Conservation (phyloP, 2,113 vertebrate species). For the Pogonocichla stellata region DNA sequence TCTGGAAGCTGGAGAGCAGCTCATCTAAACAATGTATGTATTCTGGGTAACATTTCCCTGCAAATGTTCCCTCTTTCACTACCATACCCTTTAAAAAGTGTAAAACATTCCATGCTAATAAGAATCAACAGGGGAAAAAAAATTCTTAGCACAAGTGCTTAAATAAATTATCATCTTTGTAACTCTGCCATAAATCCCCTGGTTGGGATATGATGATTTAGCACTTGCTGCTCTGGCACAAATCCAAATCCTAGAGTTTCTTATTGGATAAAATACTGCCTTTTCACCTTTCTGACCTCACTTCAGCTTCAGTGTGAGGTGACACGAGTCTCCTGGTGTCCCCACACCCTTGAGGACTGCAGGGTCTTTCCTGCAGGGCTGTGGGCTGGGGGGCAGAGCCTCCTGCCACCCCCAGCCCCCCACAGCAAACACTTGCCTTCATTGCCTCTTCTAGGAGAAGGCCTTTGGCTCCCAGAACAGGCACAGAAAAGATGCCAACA, state of each 20-base stretch:
- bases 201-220: constrained; percentile 21
- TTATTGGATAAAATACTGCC: not conserved
- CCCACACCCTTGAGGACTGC: not conserved
- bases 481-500: not conserved
- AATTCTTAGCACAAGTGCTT: constrained; percentile 40
- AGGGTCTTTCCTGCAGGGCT: not conserved
- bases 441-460: not conserved
- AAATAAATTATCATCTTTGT: constrained; percentile 62
- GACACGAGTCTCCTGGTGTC: not conserved
- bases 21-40: constrained; percentile 23
- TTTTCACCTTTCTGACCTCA: constrained; percentile 4
- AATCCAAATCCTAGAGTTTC: constrained; percentile 15
- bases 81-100: constrained; percentile 43
- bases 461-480: not conserved
- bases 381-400: not conserved
- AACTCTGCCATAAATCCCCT: constrained; percentile 37
- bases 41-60: not conserved
- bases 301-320: not conserved
- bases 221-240: constrained; percentile 11
- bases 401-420: not conserved
- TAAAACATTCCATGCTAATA: constrained; percentile 65
- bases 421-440: not conserved
- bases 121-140: constrained; percentile 55
- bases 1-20: constrained; percentile 24
- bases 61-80: constrained; percentile 3